Percentiles rank a stretch among this genome's conserved stretches.
Evolutionary conservation across 1,140 invertebrate genomes (phyloP).

Genomic region (Teleopsis dalmanni): DNA sequence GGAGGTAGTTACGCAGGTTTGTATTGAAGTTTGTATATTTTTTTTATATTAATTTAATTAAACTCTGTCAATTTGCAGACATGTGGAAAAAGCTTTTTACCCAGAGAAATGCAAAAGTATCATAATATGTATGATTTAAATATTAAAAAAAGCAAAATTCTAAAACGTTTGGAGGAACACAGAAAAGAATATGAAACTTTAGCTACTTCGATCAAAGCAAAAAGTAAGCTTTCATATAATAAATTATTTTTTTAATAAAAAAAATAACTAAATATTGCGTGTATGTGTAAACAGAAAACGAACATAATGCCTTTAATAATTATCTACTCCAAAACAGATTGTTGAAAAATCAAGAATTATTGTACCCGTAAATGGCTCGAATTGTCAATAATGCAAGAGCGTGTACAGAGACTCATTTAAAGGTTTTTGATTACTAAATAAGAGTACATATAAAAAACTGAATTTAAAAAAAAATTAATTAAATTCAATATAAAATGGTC

Average conservation of each 20-base stretch:
- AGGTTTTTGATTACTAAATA: too few species aligned
- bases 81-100: constrained; percentile 23
- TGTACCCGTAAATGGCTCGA: too few species aligned
- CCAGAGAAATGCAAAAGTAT: constrained; percentile 26
- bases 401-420: too few species aligned
- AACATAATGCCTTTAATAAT: too few species aligned
- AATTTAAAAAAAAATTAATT: too few species aligned
- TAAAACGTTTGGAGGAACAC: constrained; percentile 14
- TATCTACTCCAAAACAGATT: too few species aligned
- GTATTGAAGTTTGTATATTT: neutral
- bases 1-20: constrained; percentile 10
- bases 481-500: too few species aligned
- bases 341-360: too few species aligned
- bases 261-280: too few species aligned
- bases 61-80: neutral
- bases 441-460: too few species aligned
- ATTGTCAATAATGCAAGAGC: too few species aligned
- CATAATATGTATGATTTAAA: constrained; percentile 26
- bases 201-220: constrained; percentile 24
- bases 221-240: constrained; percentile 21
- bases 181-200: constrained; percentile 23
- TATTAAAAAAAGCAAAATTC: constrained; percentile 18
- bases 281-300: too few species aligned
- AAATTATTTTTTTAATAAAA: neutral
- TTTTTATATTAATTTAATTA: neutral